These are phyloP conservation scores for Sarcophaga caerulescens DNA, from an alignment of 2,888 invertebrate genomes.

Conservation along the genomic window DNA sequence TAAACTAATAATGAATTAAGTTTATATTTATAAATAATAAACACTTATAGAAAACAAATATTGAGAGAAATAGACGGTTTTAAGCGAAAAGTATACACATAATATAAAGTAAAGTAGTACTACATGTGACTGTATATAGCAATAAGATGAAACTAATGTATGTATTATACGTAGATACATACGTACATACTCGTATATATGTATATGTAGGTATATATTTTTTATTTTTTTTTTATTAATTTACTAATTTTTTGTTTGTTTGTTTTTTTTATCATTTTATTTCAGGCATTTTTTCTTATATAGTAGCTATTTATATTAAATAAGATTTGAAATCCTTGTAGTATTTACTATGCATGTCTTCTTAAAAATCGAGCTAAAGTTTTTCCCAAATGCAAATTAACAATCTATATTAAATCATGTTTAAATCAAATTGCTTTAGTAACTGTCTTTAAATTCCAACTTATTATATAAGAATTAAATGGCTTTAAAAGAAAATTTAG, in stretches of 20 bases:
- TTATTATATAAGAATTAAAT: constrained; percentile 61
- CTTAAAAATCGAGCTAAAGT: constrained; percentile 64
- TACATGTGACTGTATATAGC: neutral
- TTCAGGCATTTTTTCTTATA: constrained; percentile 40
- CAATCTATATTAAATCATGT: constrained; percentile 59
- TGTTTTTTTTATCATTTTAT: constrained; percentile 27
- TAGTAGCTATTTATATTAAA: constrained; percentile 38
- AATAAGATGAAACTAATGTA: neutral
- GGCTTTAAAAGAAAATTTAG: constrained; percentile 46
- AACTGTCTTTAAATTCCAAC: constrained; percentile 59
- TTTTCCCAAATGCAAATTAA: constrained; percentile 65
- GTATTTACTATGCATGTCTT: constrained; percentile 66
- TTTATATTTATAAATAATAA: constrained; percentile 55
- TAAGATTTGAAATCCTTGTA: constrained; percentile 53
- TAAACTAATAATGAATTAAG: constrained; percentile 52
- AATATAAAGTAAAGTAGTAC: constrained; percentile 18
- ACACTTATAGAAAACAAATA: constrained; percentile 36
- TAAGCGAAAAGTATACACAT: constrained; percentile 46
- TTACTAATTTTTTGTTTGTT: constrained; percentile 13
- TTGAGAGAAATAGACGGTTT: constrained; percentile 55
- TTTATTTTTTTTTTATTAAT: neutral
- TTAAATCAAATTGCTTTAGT: constrained; percentile 61
- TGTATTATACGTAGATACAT: neutral
- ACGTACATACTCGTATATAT: neutral
- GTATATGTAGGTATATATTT: neutral